Percentiles rank a stretch among this genome's conserved stretches.
Conservation (phyloP, 2,797 vertebrate genomes). For the Crenuchus spilurus region DNA sequence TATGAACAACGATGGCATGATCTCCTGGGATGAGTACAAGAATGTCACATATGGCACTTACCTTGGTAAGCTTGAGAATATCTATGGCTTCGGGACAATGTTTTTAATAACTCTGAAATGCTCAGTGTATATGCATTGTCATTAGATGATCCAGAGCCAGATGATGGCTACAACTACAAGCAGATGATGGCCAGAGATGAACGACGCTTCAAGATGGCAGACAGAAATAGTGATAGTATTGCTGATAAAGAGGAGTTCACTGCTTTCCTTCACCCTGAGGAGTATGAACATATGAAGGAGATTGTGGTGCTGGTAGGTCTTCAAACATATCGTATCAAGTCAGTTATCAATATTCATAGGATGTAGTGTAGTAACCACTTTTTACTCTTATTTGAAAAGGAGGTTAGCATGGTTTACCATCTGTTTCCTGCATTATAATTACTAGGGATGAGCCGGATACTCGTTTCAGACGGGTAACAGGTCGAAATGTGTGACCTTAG, state of each 20-base stretch:
- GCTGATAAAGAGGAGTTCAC: slow-evolving; percentile 89
- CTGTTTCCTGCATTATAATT: too few relatives aligned
- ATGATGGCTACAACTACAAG: slow-evolving; percentile 86
- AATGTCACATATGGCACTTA: slow-evolving; percentile 85
- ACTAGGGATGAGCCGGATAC: too few relatives aligned
- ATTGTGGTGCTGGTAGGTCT: slow-evolving; percentile 86
- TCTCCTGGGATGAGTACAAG: slow-evolving; percentile 88
- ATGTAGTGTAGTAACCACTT: background rate
- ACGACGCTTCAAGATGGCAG: slow-evolving; percentile 87
- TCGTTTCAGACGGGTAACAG: too few relatives aligned
- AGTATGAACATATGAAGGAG: slow-evolving; percentile 91
- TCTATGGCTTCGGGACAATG: too few relatives aligned
- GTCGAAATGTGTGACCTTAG: too few relatives aligned
- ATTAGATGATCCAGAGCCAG: slow-evolving; percentile 83
- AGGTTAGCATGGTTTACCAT: too few relatives aligned
- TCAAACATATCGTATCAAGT: background rate
- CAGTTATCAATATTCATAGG: background rate
- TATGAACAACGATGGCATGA: slow-evolving; percentile 74
- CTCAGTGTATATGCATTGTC: too few relatives aligned
- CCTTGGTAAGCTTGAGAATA: slow-evolving; percentile 77
- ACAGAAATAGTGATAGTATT: slow-evolving; percentile 82
- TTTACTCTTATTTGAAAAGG: too few relatives aligned
- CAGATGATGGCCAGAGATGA: slow-evolving; percentile 91
- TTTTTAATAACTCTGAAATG: too few relatives aligned
- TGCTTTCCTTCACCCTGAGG: slow-evolving; percentile 90